Conservation (phyloP, 2,888 invertebrate genomes). For the Chymomyza caudatula region DNA sequence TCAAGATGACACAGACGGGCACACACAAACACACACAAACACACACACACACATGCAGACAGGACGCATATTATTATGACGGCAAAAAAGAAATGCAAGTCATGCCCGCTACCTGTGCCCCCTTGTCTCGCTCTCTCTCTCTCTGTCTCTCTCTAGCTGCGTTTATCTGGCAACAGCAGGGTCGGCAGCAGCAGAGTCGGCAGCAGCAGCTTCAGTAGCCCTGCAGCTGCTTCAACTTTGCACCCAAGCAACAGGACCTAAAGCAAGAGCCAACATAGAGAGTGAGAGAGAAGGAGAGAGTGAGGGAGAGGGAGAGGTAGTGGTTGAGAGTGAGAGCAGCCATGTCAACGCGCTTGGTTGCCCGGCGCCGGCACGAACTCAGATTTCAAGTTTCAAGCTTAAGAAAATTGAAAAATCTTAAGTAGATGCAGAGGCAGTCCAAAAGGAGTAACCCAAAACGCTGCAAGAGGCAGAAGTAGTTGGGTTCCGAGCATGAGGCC, state of each 20-base stretch:
- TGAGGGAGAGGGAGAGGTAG: too few relatives aligned
- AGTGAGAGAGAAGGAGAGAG: background rate
- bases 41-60: background rate
- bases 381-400: slow-evolving; percentile 45
- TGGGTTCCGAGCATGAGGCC: too few relatives aligned
- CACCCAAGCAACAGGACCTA: background rate
- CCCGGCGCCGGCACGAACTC: slow-evolving; percentile 26
- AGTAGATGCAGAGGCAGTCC: slow-evolving; percentile 39
- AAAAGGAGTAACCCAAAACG: background rate
- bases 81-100: slow-evolving; percentile 11
- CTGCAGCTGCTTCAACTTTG: slow-evolving; percentile 26
- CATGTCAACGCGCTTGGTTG: slow-evolving; percentile 5
- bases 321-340: background rate
- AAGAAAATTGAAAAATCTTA: slow-evolving; percentile 60
- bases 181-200: background rate
- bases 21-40: slow-evolving; percentile 6
- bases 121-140: background rate
- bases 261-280: background rate
- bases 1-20: slow-evolving; percentile 1
- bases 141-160: background rate
- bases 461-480: background rate
- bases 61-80: slow-evolving; percentile 38
- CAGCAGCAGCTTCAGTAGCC: background rate
- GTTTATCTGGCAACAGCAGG: background rate
- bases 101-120: background rate